These are phyloP conservation scores for Nysson spinosus DNA, from an alignment of 2,888 invertebrate species.

Conservation along the genomic window DNA sequence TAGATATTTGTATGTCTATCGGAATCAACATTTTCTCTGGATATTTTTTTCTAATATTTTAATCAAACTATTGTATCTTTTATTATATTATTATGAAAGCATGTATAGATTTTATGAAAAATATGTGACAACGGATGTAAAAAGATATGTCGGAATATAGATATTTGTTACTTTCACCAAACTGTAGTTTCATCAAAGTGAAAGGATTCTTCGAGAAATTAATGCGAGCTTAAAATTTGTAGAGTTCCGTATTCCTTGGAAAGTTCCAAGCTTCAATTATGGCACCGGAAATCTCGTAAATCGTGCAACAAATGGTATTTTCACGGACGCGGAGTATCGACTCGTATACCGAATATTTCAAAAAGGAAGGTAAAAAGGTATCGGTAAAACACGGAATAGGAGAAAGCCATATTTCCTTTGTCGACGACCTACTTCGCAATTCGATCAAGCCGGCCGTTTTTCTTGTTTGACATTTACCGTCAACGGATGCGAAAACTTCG, in stretches of 20 bases:
- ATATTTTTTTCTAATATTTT: too few relatives aligned
- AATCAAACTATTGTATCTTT: too few relatives aligned
- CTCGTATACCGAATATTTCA: background rate
- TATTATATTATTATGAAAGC: too few relatives aligned
- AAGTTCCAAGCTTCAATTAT: too few relatives aligned
- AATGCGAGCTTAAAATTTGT: background rate
- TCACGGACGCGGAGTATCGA: background rate
- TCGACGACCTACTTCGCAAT: slow-evolving; percentile 32
- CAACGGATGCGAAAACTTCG: slow-evolving; percentile 15
- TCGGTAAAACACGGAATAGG: slow-evolving; percentile 27
- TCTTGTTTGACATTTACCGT: slow-evolving; percentile 38
- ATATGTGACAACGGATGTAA: too few relatives aligned
- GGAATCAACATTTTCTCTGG: too few relatives aligned
- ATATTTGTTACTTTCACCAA: too few relatives aligned
- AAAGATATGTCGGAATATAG: too few relatives aligned
- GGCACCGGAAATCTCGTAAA: background rate
- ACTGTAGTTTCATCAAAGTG: too few relatives aligned
- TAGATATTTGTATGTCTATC: too few relatives aligned
- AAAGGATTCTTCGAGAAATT: slow-evolving; percentile 1
- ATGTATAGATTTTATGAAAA: too few relatives aligned
- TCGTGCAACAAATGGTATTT: background rate
- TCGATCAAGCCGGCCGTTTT: slow-evolving; percentile 27
- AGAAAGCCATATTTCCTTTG: slow-evolving; percentile 26
- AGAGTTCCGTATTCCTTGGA: background rate
- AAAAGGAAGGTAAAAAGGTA: slow-evolving; percentile 17